phyloP scores from a whole-genome alignment of 2,888 invertebrate species.

The Pollenia amentaria region DNA sequence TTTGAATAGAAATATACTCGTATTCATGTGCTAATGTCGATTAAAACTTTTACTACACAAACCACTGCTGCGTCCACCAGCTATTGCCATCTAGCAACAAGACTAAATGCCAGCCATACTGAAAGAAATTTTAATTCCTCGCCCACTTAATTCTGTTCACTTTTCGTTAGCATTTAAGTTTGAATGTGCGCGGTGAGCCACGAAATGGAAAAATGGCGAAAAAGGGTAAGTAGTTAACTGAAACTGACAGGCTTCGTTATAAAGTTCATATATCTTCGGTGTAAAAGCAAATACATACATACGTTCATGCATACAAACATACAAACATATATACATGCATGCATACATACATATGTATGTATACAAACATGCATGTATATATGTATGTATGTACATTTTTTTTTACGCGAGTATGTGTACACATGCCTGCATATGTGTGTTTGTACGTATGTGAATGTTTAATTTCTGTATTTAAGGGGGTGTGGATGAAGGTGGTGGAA shows the following conservation, averaged over 20 bases:
- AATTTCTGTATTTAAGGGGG: not conserved
- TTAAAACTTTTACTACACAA: conserved; percentile 65
- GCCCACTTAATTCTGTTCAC: conserved; percentile 82
- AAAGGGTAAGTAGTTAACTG: conserved; percentile 77
- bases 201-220: conserved; percentile 74
- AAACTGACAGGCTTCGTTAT: conserved; percentile 78
- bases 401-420: too few relatives aligned
- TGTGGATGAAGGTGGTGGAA: conserved; percentile 29
- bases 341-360: conserved; percentile 1
- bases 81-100: conserved; percentile 57
- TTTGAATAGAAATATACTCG: conserved; percentile 24
- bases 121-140: conserved; percentile 83
- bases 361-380: not conserved
- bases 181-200: conserved; percentile 77
- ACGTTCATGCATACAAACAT: not conserved
- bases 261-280: conserved; percentile 55
- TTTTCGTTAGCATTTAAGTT: conserved; percentile 73
- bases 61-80: conserved; percentile 67
- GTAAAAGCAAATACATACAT: conserved; percentile 15
- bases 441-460: not conserved
- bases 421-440: not conserved
- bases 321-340: not conserved
- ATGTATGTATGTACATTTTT: not conserved
- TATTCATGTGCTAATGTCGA: conserved; percentile 51
- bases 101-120: conserved; percentile 69